Evolutionary conservation across 1,140 invertebrate genomes (phyloP), one percentile per base, ranked within the genome.

Genomic region (Zaprionus davidi): DNA sequence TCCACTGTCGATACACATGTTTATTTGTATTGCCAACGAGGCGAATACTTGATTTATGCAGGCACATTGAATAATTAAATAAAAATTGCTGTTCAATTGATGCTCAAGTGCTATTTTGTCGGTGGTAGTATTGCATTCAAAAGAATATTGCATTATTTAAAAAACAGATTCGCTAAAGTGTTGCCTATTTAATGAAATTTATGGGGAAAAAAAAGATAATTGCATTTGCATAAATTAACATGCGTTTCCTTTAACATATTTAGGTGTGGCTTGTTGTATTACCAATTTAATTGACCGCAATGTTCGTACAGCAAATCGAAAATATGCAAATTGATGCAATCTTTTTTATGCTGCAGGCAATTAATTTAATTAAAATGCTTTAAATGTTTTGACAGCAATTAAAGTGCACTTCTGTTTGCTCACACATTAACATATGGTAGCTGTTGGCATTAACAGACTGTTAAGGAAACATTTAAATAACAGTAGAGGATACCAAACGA

Each of bases 41-140:
- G 17, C 31, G 53, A 55, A 49, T 66, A 34, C 17, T 41, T 59
- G 49, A 49, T 59, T 41, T 51, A 49, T 66, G 51, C 38, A 38
- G 1, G 28, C 36, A 46, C 34, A 44, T 58, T 71, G 6, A 62
- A 71, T 51, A 68, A 76, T 74, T 55, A 31, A 80, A 80, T 71
- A n/a, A 41, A 85, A 77, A 66, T 49, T 28, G 17, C 56, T 59
- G 65, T 88, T 70, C 67, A 83, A 87, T 80, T 72, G 71, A 72
- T 56, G 46, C 66, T 84, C 81, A 76, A 73, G 71, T 81, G 81
- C 66, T 85, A 71, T 75, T 87, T 86, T 79, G 76, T 88, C 84
- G 84, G 84, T 88, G 84, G 84, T 88, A 74, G 81, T 44, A 73
- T 68, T 82, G 69, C 71, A 49, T 60, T 67, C 5, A 34, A 41